phyloP scores from a whole-genome alignment of 2,888 invertebrate species.

The Eupithecia tripunctaria region DNA sequence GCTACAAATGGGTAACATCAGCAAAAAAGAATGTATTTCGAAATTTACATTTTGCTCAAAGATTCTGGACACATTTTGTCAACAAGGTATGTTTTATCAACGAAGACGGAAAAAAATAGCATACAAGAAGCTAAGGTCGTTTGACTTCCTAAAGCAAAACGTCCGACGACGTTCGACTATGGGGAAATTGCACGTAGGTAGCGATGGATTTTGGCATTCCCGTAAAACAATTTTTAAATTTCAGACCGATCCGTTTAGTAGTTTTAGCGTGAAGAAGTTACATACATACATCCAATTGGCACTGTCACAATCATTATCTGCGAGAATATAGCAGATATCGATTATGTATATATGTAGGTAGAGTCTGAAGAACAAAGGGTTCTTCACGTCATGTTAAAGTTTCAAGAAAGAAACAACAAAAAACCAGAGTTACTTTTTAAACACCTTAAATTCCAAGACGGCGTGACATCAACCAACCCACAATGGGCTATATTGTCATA shows the following conservation, averaged over 20 bases:
- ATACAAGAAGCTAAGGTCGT: not conserved
- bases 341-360: too few relatives aligned
- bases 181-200: not conserved
- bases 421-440: not conserved
- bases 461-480: not conserved
- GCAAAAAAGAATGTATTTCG: constrained; percentile 12
- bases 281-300: too few relatives aligned
- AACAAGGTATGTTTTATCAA: not conserved
- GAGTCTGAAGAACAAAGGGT: not conserved
- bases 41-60: not conserved
- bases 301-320: too few relatives aligned
- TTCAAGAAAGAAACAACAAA: not conserved
- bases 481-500: constrained; percentile 3
- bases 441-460: not conserved
- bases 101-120: not conserved
- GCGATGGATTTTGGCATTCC: not conserved
- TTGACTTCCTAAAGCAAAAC: not conserved
- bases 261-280: too few relatives aligned
- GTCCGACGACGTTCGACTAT: not conserved
- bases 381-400: not conserved
- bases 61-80: not conserved
- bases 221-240: not conserved
- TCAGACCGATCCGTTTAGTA: too few relatives aligned
- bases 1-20: constrained; percentile 39
- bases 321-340: not conserved